A percentile compares a stretch with the other conserved stretches of the same genome.
phyloP scores from a whole-genome alignment of 1,140 invertebrate species.

The Halyomorpha halys region DNA sequence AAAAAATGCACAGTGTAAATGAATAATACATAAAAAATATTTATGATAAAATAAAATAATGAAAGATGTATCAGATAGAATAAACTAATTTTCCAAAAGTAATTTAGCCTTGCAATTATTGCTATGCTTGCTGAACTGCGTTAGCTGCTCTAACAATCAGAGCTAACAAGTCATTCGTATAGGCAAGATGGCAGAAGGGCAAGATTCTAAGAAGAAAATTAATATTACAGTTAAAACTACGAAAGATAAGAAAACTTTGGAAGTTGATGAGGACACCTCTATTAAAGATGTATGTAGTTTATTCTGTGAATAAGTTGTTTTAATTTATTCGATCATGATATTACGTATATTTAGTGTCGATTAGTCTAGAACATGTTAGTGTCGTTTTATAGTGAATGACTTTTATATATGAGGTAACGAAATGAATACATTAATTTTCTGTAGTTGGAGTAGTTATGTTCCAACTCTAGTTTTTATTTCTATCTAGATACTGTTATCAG shows the following conservation, averaged over 20 bases:
- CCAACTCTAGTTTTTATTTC: too few species aligned
- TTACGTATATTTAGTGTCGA: slow-evolving; percentile 1
- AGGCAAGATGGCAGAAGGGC: slow-evolving; percentile 37
- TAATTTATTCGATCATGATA: too few species aligned
- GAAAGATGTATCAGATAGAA: too few species aligned
- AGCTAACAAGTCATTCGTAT: slow-evolving; percentile 15
- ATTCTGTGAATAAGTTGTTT: background rate
- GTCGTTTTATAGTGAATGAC: background rate
- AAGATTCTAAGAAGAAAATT: slow-evolving; percentile 48
- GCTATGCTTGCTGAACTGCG: slow-evolving; percentile 1
- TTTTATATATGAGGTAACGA: too few species aligned
- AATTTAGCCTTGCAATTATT: background rate
- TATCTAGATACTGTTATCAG: too few species aligned
- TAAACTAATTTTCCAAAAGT: too few species aligned
- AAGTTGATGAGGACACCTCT: slow-evolving; percentile 73
- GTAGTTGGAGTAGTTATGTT: too few species aligned
- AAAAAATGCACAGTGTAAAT: too few species aligned
- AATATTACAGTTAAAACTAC: slow-evolving; percentile 90
- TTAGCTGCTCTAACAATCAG: background rate
- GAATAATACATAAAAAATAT: too few species aligned
- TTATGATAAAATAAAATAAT: too few species aligned
- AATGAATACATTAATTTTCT: too few species aligned
- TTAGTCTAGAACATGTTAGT: slow-evolving; percentile 8
- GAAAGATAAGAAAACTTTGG: slow-evolving; percentile 84
- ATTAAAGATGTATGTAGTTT: slow-evolving; percentile 74